Conservation (phyloP, 2,113 vertebrate species). For the Sardina pilchardus region DNA sequence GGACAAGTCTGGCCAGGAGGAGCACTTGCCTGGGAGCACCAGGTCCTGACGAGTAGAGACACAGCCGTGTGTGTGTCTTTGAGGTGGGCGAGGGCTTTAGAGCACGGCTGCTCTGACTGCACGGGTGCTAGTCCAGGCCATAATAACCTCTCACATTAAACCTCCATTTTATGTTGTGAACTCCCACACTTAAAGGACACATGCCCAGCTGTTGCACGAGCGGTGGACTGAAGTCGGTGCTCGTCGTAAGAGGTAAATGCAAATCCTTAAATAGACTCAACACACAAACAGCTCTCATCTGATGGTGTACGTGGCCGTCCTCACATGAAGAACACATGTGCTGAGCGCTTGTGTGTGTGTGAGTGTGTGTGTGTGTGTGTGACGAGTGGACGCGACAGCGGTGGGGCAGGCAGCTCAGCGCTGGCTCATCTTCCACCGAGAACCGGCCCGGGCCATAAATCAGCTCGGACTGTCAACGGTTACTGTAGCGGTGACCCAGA, state of each 20-base stretch:
- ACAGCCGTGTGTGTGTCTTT: not conserved
- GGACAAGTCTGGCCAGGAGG: not conserved
- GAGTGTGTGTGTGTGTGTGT: constrained; percentile 30
- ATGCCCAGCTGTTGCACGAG: not conserved
- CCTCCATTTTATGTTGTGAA: not conserved
- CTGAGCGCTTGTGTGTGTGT: not conserved
- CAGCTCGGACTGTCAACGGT: constrained; percentile 22
- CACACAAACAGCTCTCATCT: not conserved
- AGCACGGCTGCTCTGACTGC: not conserved
- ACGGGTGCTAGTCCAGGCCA: not conserved
- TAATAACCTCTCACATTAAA: not conserved
- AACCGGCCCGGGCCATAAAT: not conserved
- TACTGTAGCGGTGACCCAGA: constrained; percentile 9
- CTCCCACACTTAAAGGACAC: not conserved
- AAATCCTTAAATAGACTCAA: not conserved
- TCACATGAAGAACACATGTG: not conserved
- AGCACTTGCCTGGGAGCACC: not conserved
- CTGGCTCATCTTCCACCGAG: not conserved
- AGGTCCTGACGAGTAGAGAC: not conserved
- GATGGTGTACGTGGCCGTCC: not conserved
- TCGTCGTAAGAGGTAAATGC: not conserved
- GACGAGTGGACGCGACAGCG: not conserved
- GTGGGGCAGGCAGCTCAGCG: not conserved
- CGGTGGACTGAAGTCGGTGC: not conserved
- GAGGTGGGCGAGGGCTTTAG: not conserved